Evolutionary conservation across 1,140 invertebrate species (phyloP).

Genomic region (Tenebrio molitor): DNA sequence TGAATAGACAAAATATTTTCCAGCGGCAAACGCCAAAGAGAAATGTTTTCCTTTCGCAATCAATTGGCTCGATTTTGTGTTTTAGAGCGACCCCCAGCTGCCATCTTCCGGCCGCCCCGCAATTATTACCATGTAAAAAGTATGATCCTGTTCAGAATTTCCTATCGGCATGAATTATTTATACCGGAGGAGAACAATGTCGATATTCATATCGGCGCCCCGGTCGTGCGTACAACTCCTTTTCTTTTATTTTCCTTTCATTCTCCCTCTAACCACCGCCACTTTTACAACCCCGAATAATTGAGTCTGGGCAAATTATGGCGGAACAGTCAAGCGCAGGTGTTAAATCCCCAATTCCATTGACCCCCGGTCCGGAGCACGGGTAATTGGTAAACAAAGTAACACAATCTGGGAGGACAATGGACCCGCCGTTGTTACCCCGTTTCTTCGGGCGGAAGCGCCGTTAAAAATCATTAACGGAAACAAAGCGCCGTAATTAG

Average conservation of each 20-base stretch:
- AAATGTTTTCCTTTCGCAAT: slow-evolving; percentile 18
- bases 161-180: slow-evolving; percentile 18
- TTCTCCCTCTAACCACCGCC: background rate
- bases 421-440: slow-evolving; percentile 19
- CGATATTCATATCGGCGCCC: slow-evolving; percentile 21
- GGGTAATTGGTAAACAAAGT: slow-evolving; percentile 40
- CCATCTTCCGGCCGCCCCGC: no score
- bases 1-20: slow-evolving; percentile 15
- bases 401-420: slow-evolving; percentile 26
- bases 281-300: slow-evolving; percentile 7
- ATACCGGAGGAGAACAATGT: slow-evolving; percentile 8
- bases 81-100: no score
- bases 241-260: background rate
- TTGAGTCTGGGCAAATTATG: slow-evolving; percentile 13
- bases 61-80: slow-evolving; percentile 4
- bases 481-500: slow-evolving; percentile 47
- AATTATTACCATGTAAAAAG: slow-evolving; percentile 31
- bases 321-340: slow-evolving; percentile 14
- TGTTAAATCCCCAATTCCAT: slow-evolving; percentile 29
- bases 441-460: slow-evolving; percentile 22
- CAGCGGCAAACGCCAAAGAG: background rate
- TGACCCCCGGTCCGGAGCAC: slow-evolving; percentile 19
- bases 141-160: slow-evolving; percentile 29
- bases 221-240: background rate
- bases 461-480: slow-evolving; percentile 48